These are phyloP conservation scores for Phyllopteryx taeniolatus DNA, from an alignment of 2,113 vertebrate genomes.

Conservation along the genomic window DNA sequence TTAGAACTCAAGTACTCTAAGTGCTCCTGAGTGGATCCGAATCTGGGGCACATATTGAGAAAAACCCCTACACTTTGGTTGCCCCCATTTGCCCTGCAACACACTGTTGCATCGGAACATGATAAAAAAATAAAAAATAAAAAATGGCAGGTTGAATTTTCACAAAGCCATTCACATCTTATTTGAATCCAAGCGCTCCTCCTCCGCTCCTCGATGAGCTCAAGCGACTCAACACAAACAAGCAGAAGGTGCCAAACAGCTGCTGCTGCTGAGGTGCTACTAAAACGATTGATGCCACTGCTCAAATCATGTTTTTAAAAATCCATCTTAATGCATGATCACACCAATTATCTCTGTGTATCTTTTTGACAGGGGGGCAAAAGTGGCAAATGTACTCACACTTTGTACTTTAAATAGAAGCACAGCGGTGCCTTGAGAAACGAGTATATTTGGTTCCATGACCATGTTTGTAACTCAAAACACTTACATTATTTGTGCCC, in stretches of 20 bases:
- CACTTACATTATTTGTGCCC: not conserved
- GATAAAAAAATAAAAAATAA: slow-evolving; percentile 60
- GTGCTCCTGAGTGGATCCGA: slow-evolving; percentile 20
- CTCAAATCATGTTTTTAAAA: slow-evolving; percentile 8
- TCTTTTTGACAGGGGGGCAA: not conserved
- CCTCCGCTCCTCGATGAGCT: slow-evolving; percentile 21
- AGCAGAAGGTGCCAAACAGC: slow-evolving; percentile 42
- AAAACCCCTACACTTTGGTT: not conserved
- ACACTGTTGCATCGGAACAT: slow-evolving; percentile 51
- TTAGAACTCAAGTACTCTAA: slow-evolving; percentile 13
- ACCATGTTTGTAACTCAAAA: too few relatives aligned
- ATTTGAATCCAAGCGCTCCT: slow-evolving; percentile 22
- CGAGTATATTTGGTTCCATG: not conserved
- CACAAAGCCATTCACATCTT: slow-evolving; percentile 44
- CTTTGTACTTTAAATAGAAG: too few relatives aligned
- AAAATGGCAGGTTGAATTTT: slow-evolving; percentile 60
- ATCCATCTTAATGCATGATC: not conserved
- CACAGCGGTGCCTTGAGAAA: too few relatives aligned
- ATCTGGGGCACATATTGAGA: slow-evolving; percentile 23
- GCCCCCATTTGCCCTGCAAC: slow-evolving; percentile 16
- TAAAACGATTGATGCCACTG: slow-evolving; percentile 25
- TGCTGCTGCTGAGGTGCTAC: slow-evolving; percentile 24
- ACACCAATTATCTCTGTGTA: not conserved
- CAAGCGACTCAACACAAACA: slow-evolving; percentile 15
- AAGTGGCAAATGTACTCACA: too few relatives aligned